Base-by-base conservation (phyloP, 2,888 invertebrate species). In the Agonum fuliginosum region DNA sequence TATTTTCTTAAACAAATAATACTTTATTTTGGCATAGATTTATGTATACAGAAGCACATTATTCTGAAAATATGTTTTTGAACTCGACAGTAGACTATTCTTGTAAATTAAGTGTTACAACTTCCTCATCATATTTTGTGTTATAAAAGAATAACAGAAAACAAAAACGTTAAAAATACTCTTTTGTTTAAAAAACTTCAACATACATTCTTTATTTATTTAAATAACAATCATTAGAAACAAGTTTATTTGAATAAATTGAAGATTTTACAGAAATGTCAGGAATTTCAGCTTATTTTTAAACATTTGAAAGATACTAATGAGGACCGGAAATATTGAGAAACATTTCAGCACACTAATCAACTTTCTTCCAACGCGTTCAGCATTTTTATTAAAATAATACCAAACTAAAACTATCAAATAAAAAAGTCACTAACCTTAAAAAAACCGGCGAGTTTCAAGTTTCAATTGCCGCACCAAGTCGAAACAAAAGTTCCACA, bases 1-100 rank as follows among this genome's bases (percentile, higher is more conserved):
- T 62, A 17, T 62, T 58, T 71, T 27, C 71, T 48, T 71, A 51
- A 51, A 48, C 41, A 71, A 71, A 71, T 71, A 48, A 71, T 71
- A 71, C 34, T 71, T 71, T 19, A 27, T 71, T 71, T 71, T 71
- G 71, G 71, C 71, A 27, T 48, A 34, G 27, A 34, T 48, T 46
- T 62, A 30, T 62, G 27, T 30, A 62, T 62, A 62, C 27, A 71
- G 30, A 51, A 71, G 19, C 71, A 71, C 71, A 51, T 34, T 71
- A 51, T 71, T 71, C 71, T 48, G 58, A 22, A 27, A 24, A 48
- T 48, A 10, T 65, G 65, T 30, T 34, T 20, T 34, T n/a, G n/a
- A 65, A 65, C 3, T 34, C 37, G 12, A 30, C 65, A 65, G 1
- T 34, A 19, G 12, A 30, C 65, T 34, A 34, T 34, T 34, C 1